A percentile compares a stretch with the other conserved stretches of the same genome.
Evolutionary conservation across 2,888 invertebrate genomes (phyloP).

Genomic region (Gasteruption jaculator): DNA sequence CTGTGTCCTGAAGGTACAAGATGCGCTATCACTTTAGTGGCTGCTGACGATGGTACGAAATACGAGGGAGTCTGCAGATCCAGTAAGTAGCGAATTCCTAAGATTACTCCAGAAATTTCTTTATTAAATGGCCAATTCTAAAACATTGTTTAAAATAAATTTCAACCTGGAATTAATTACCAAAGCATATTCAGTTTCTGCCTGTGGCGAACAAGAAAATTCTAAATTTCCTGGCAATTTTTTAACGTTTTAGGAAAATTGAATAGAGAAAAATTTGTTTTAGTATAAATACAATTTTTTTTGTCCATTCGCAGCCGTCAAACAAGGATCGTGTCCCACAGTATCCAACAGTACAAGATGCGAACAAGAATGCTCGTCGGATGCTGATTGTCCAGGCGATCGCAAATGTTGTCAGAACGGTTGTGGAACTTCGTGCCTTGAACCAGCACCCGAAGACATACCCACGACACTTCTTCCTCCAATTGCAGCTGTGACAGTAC

Average conservation of each 20-base stretch:
- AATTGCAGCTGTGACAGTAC: constrained; percentile 25
- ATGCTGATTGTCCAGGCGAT: constrained; percentile 75
- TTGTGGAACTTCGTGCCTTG: constrained; percentile 70
- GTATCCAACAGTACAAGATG: constrained; percentile 57
- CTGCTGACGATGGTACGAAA: constrained; percentile 45
- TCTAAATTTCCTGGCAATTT: no score
- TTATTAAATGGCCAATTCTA: no score
- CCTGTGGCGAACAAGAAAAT: no score
- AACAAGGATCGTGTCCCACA: constrained; percentile 66
- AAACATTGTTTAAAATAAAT: no score
- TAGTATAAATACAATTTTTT: no score
- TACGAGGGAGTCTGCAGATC: constrained; percentile 64
- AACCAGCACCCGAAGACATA: constrained; percentile 53
- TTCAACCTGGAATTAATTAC: no score
- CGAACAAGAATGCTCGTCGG: constrained; percentile 69
- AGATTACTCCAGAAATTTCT: background rate
- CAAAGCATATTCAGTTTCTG: no score
- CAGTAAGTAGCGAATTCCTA: constrained; percentile 52
- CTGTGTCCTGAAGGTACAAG: constrained; percentile 62
- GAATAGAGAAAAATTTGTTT: no score
- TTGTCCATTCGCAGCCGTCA: constrained; percentile 58
- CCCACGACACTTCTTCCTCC: constrained; percentile 40
- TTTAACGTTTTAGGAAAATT: no score
- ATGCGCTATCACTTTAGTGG: constrained; percentile 60
- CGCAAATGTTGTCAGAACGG: constrained; percentile 80